These are phyloP conservation scores for Arnoldichthys spilopterus DNA, from an alignment of 2,797 vertebrate species.

Conservation along the genomic window DNA sequence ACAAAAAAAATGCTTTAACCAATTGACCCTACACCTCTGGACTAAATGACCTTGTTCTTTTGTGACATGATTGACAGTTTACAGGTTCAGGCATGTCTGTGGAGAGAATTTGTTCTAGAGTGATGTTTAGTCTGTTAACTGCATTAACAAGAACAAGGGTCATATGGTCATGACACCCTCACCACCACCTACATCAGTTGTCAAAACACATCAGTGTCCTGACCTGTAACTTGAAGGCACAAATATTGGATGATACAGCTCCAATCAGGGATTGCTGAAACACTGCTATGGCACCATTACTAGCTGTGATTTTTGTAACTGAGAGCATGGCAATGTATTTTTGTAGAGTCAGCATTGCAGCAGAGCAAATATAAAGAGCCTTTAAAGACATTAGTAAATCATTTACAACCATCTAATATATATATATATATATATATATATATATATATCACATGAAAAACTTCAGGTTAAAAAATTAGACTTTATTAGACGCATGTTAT, in stretches of 20 bases:
- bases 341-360: no score
- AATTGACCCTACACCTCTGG: background rate
- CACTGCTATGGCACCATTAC: background rate
- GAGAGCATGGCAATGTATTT: background rate
- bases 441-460: background rate
- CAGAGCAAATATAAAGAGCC: no score
- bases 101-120: slow-evolving; percentile 54
- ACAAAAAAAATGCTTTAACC: slow-evolving; percentile 21
- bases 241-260: background rate
- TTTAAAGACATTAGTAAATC: no score
- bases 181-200: background rate
- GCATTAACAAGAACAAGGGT: slow-evolving; percentile 30
- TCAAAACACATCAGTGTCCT: slow-evolving; percentile 28
- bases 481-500: background rate
- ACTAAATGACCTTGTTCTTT: background rate
- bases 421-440: no score
- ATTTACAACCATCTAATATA: background rate
- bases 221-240: background rate
- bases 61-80: background rate
- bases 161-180: slow-evolving; percentile 13
- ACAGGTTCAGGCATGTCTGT: slow-evolving; percentile 66
- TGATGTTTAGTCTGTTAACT: slow-evolving; percentile 49
- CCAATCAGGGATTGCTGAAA: background rate
- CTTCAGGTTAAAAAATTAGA: no score
- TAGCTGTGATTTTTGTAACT: background rate